phyloP scores from a whole-genome alignment of 2,113 vertebrate genomes.

The Poeciliopsis prolifica region DNA sequence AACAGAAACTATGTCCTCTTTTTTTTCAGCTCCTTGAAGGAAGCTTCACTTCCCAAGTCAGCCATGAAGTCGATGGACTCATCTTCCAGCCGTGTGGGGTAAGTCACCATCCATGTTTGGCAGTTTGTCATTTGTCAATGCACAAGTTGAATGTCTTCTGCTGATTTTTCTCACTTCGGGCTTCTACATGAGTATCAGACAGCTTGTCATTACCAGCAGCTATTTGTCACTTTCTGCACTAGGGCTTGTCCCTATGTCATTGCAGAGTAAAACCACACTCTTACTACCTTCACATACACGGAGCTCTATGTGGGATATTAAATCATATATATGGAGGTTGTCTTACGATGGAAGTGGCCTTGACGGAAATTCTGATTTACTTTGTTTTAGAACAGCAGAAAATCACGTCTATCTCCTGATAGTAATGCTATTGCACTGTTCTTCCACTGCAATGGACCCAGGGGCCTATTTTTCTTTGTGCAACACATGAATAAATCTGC shows the following conservation, averaged over 20 bases:
- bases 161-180: constrained; percentile 10
- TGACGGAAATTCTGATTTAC: constrained; percentile 18
- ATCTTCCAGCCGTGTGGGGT: constrained; percentile 98
- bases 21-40: constrained; percentile 92
- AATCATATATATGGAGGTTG: constrained; percentile 23
- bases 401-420: constrained; percentile 27
- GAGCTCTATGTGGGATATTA: constrained; percentile 23
- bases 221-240: constrained; percentile 38
- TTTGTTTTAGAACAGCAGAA: constrained; percentile 8
- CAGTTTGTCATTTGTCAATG: constrained; percentile 39
- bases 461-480: background rate
- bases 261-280: constrained; percentile 42
- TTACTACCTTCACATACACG: constrained; percentile 27
- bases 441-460: background rate
- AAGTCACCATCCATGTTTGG: constrained; percentile 73
- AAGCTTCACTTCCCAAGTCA: constrained; percentile 97
- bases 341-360: constrained; percentile 18
- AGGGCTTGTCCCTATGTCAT: constrained; percentile 26
- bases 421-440: background rate
- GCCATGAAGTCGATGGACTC: constrained; percentile 97
- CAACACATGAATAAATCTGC: constrained; percentile 6
- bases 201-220: constrained; percentile 47
- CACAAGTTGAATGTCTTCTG: constrained; percentile 40
- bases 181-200: constrained; percentile 15
- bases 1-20: constrained; percentile 20